Conservation (phyloP, 2,113 vertebrate species). For the Atractosteus spatula region DNA sequence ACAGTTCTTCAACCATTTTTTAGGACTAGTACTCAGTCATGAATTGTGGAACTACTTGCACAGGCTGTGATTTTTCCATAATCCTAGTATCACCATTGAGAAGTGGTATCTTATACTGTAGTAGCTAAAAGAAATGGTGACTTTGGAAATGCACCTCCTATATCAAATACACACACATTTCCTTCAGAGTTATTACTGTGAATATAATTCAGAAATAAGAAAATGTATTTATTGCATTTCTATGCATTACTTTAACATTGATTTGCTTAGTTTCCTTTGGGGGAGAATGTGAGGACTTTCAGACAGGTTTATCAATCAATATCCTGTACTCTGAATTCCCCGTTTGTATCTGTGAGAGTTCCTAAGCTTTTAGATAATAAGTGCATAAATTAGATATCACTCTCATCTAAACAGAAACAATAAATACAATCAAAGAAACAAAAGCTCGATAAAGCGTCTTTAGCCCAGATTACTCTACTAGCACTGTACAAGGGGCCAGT, state of each 20-base stretch:
- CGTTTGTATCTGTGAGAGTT: background rate
- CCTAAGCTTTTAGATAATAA: constrained; percentile 21
- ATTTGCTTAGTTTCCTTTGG: background rate
- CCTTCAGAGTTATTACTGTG: no score
- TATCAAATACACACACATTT: no score
- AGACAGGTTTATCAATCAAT: background rate
- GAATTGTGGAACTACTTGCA: no score
- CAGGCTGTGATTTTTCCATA: no score
- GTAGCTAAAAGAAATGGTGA: no score
- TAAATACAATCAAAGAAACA: constrained; percentile 27
- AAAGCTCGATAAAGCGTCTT: constrained; percentile 30
- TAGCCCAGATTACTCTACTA: constrained; percentile 61
- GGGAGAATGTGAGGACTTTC: background rate
- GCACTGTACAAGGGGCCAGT: constrained; percentile 47
- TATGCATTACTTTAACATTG: background rate
- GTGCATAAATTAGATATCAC: constrained; percentile 21
- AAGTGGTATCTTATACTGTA: no score
- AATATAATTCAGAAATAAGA: background rate
- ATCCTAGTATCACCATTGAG: no score
- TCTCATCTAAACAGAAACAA: constrained; percentile 24
- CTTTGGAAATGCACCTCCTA: no score
- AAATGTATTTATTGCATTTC: background rate
- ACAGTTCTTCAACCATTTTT: no score
- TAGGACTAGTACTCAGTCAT: no score
- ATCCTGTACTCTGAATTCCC: background rate